These are phyloP conservation scores for Papilio machaon DNA, from an alignment of 1,140 invertebrate species.

Conservation along the genomic window DNA sequence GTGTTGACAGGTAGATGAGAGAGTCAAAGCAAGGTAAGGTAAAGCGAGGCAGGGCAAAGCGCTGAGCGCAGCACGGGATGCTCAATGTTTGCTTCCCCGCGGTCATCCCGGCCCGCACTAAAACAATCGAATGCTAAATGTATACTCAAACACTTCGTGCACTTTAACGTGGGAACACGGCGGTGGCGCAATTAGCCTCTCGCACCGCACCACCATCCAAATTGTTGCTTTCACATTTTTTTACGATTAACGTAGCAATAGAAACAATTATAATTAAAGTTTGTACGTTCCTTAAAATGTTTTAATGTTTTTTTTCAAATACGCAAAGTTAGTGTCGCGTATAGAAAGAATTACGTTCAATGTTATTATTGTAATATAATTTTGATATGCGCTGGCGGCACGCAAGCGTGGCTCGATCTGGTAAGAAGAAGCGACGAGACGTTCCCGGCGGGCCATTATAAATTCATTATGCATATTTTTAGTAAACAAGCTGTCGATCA, in stretches of 20 bases:
- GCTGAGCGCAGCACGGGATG: constrained; percentile 45
- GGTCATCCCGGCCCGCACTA: constrained; percentile 76
- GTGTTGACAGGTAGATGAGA: constrained; percentile 36
- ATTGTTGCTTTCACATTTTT: constrained; percentile 37
- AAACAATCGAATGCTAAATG: constrained; percentile 81
- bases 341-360: neutral
- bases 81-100: constrained; percentile 71
- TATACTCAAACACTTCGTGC: constrained; percentile 75
- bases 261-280: constrained; percentile 22
- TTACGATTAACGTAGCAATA: constrained; percentile 35
- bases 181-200: constrained; percentile 73
- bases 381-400: constrained; percentile 4
- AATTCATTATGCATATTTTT: constrained; percentile 82
- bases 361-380: constrained; percentile 12
- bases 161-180: constrained; percentile 79
- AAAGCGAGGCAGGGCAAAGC: neutral
- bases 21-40: constrained; percentile 27
- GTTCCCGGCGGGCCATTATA: constrained; percentile 74
- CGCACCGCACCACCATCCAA: constrained; percentile 21
- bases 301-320: neutral
- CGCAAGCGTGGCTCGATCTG: constrained; percentile 33
- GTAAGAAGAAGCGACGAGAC: constrained; percentile 51
- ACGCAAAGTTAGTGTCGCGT: neutral
- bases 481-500: constrained; percentile 82
- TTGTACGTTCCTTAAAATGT: neutral